Percentiles rank a stretch among this genome's conserved stretches.
These are phyloP conservation scores for Mus pahari DNA, from an alignment of 2,113 vertebrate species.

Conservation along the genomic window DNA sequence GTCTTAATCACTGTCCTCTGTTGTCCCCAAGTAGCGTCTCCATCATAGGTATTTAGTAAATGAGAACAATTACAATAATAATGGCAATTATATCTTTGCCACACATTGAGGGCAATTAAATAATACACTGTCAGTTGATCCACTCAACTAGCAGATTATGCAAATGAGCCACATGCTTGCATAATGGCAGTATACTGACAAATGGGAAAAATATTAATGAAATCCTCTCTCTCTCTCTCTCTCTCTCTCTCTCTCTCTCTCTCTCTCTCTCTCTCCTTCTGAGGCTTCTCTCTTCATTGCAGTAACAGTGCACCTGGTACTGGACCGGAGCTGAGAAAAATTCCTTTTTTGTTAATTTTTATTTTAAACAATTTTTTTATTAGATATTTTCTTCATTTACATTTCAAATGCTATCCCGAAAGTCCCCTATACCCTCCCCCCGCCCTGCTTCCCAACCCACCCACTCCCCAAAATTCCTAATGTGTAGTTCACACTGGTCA, in stretches of 20 bases:
- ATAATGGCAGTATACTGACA: slow-evolving; percentile 57
- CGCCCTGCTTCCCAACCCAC: too few species aligned
- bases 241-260: background rate
- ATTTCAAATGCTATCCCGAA: too few species aligned
- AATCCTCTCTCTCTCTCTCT: slow-evolving; percentile 22
- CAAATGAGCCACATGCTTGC: slow-evolving; percentile 59
- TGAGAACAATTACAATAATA: slow-evolving; percentile 59
- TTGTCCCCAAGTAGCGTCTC: background rate
- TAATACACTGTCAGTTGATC: slow-evolving; percentile 60
- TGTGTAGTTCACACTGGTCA: slow-evolving; percentile 36
- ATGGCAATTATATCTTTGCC: slow-evolving; percentile 55
- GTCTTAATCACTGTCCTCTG: background rate
- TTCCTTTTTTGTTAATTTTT: too few species aligned
- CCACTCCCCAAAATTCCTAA: slow-evolving; percentile 69
- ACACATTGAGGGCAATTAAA: slow-evolving; percentile 57
- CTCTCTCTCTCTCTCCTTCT: slow-evolving; percentile 1
- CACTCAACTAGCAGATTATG: slow-evolving; percentile 68
- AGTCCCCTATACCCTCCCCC: too few species aligned
- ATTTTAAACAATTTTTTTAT: too few species aligned
- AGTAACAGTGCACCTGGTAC: slow-evolving; percentile 61
- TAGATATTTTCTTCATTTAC: too few species aligned
- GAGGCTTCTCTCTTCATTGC: background rate
- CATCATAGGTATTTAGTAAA: slow-evolving; percentile 1
- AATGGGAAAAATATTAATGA: slow-evolving; percentile 62
- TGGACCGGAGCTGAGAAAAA: slow-evolving; percentile 11